Percentiles rank a stretch among this genome's conserved stretches.
These are phyloP conservation scores for Acropora yongei DNA, from an alignment of 64 coral and sea anemone genomes.

Conservation along the genomic window DNA sequence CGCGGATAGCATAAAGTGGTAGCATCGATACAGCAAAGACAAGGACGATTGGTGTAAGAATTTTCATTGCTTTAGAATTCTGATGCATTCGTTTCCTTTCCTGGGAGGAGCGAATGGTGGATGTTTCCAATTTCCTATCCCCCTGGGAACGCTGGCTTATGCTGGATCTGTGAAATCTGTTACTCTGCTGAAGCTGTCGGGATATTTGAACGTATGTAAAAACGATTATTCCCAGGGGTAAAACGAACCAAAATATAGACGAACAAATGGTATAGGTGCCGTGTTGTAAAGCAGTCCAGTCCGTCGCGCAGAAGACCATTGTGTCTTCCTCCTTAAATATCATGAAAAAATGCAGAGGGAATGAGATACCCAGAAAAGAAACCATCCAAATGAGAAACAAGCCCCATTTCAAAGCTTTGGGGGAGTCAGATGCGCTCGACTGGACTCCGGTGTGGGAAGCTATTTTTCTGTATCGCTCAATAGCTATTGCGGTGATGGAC, in stretches of 20 bases:
- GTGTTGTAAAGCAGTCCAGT: conserved; percentile 2
- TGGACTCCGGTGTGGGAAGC: conserved; percentile 1
- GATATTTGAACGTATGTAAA: conserved; percentile 63
- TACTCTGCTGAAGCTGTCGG: conserved; percentile 26
- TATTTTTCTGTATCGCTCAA: conserved; percentile 56
- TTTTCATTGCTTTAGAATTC: conserved; percentile 54
- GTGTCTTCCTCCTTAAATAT: not conserved
- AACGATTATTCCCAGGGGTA: conserved; percentile 49
- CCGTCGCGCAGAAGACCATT: not conserved
- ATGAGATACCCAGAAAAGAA: conserved; percentile 45
- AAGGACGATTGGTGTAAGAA: conserved; percentile 49
- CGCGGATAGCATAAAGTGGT: conserved; percentile 29
- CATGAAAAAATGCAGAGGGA: conserved; percentile 57
- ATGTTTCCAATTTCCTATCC: not conserved
- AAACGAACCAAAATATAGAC: conserved; percentile 41
- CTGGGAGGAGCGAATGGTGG: not conserved
- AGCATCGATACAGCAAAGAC: conserved; percentile 62
- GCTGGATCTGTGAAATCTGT: conserved; percentile 42
- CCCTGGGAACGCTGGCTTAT: not conserved
- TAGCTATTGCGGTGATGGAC: conserved; percentile 64
- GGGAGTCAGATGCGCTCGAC: not conserved
- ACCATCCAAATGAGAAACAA: conserved; percentile 40
- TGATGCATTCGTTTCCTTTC: conserved; percentile 48
- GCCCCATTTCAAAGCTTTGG: conserved; percentile 23
- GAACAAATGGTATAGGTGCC: conserved; percentile 24